Percentiles rank a stretch among this genome's conserved stretches.
Conservation (phyloP, 2,888 invertebrate genomes). For the Mythimna pallens region DNA sequence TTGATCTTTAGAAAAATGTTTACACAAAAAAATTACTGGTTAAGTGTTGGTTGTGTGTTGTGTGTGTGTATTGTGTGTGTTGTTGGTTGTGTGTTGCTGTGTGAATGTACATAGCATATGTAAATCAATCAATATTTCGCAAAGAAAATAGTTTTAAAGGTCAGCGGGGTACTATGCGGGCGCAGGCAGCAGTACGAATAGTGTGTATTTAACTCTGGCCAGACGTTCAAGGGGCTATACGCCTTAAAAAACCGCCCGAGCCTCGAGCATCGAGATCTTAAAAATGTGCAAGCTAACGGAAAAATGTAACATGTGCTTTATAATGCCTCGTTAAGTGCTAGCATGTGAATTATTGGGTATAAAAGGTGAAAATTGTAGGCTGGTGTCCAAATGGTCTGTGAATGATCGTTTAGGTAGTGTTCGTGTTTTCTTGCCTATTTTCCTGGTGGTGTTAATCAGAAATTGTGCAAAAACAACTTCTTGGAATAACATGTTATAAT, state of each 20-base stretch:
- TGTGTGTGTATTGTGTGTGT: too few relatives aligned
- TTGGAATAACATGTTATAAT: constrained; percentile 2
- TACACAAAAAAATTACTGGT: too few relatives aligned
- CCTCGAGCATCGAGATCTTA: constrained; percentile 71
- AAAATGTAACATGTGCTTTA: constrained; percentile 69
- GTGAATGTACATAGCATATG: too few relatives aligned
- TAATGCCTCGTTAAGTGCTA: constrained; percentile 60
- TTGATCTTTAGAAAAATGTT: too few relatives aligned
- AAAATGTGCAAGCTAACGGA: constrained; percentile 86
- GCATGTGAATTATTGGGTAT: constrained; percentile 56
- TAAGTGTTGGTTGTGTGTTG: too few relatives aligned
- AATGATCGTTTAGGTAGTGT: constrained; percentile 23
- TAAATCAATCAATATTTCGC: too few relatives aligned
- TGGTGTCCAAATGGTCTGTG: constrained; percentile 36
- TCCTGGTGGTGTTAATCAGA: constrained; percentile 4
- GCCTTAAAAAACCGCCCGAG: constrained; percentile 60
- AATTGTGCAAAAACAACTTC: constrained; percentile 34
- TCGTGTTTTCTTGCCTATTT: constrained; percentile 17
- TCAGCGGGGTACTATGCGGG: too few relatives aligned
- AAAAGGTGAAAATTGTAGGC: constrained; percentile 61
- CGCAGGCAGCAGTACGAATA: too few relatives aligned
- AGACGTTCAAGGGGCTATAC: background rate
- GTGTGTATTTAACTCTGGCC: too few relatives aligned
- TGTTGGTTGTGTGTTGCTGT: too few relatives aligned
- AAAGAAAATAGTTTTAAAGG: too few relatives aligned